Conservation (phyloP, 2,797 vertebrate species). For the Cynopterus sphinx region DNA sequence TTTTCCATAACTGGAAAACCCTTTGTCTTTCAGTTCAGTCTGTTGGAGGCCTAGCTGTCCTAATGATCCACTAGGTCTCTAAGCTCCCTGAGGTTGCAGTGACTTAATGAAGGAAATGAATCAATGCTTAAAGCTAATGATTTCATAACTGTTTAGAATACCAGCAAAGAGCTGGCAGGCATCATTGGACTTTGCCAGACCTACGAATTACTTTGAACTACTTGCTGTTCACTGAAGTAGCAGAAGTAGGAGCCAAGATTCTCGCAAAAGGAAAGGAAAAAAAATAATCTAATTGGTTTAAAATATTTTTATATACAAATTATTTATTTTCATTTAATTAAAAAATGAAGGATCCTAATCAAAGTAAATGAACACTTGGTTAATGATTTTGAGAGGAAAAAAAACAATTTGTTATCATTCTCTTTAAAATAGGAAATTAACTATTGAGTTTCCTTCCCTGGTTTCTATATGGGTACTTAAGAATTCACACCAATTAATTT, state of each 20-base stretch:
- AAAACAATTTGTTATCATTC: neutral
- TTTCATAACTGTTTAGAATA: neutral
- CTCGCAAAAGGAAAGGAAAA: neutral
- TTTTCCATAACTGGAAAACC: neutral
- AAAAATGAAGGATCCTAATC: neutral
- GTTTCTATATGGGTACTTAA: neutral
- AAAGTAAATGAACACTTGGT: neutral
- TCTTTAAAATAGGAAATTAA: neutral
- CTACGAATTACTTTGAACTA: neutral
- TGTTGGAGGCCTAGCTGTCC: neutral
- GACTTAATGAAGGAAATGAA: neutral
- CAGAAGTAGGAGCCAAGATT: neutral
- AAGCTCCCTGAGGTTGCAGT: neutral
- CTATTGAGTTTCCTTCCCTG: neutral
- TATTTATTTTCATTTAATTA: constrained; percentile 20
- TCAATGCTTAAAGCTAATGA: neutral
- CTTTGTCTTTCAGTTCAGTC: neutral
- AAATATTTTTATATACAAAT: neutral
- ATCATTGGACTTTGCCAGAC: neutral
- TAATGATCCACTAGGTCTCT: neutral
- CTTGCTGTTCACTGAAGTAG: neutral
- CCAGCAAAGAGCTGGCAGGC: neutral
- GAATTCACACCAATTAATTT: neutral
- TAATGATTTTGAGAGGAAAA: neutral
- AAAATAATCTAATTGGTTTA: neutral